phyloP scores from a whole-genome alignment of 2,113 vertebrate genomes.

The Circaetus gallicus region DNA sequence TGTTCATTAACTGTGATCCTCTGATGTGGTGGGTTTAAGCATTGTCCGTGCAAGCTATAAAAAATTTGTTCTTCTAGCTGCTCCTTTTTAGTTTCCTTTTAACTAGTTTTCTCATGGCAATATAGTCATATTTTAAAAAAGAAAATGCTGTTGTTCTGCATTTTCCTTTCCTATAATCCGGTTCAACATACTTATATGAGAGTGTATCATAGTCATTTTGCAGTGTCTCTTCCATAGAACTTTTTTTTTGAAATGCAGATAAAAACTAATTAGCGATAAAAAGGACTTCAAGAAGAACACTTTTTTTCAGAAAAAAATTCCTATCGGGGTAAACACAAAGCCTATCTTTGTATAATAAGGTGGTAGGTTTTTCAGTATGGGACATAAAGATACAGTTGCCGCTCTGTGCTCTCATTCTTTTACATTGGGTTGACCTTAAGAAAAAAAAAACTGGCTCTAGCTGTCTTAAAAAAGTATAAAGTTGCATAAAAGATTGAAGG shows the following conservation, averaged over 20 bases:
- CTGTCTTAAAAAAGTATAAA: neutral
- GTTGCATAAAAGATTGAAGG: neutral
- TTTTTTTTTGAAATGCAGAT: neutral
- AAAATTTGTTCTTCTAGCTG: neutral
- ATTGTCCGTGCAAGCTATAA: neutral
- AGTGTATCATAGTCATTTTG: neutral
- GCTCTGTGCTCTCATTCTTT: neutral
- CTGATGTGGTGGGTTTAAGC: slow-evolving; percentile 60
- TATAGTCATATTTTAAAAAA: neutral
- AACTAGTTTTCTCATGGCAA: neutral
- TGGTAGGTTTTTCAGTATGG: neutral
- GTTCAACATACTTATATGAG: neutral
- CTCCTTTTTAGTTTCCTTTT: slow-evolving; percentile 11
- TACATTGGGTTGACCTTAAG: neutral
- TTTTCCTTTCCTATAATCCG: neutral
- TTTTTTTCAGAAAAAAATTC: neutral
- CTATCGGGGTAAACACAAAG: neutral
- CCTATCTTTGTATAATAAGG: neutral
- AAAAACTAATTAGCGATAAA: neutral
- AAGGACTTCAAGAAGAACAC: neutral
- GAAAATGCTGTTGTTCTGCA: neutral
- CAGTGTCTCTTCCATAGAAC: neutral
- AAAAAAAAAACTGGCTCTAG: neutral
- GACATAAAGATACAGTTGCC: neutral
- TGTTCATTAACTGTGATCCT: slow-evolving; percentile 7